phyloP scores from a whole-genome alignment of 2,888 invertebrate species.

The Dastarcus helophoroides region DNA sequence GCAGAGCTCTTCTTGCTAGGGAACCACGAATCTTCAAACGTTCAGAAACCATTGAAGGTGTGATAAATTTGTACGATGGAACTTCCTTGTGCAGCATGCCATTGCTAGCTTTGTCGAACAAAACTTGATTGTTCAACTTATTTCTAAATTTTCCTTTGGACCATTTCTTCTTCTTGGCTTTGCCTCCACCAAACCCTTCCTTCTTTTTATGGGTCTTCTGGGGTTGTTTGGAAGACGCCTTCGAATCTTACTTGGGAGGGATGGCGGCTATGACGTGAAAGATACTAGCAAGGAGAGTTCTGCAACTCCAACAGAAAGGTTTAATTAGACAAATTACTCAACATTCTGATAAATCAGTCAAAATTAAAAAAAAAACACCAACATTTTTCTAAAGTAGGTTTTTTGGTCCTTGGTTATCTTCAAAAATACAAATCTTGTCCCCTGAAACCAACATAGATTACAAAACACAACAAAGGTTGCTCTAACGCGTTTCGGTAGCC shows the following conservation, averaged over 20 bases:
- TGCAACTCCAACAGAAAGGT: too few species aligned
- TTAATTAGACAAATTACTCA: too few species aligned
- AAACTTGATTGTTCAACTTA: constrained; percentile 97
- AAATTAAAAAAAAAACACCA: too few species aligned
- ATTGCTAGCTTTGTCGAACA: constrained; percentile 96
- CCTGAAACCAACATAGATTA: too few species aligned
- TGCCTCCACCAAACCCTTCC: constrained; percentile 88
- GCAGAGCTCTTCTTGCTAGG: constrained; percentile 85
- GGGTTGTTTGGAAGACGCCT: constrained; percentile 82
- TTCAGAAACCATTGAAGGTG: constrained; percentile 97
- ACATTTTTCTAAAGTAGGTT: too few species aligned
- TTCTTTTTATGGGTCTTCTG: constrained; percentile 93
- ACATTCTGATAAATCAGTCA: too few species aligned
- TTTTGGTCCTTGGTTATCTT: too few species aligned
- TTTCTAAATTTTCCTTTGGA: constrained; percentile 99
- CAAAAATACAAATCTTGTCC: too few species aligned
- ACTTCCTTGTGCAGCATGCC: constrained; percentile 95
- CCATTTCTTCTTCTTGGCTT: constrained; percentile 99
- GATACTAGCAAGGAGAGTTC: too few species aligned
- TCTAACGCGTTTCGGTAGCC: too few species aligned
- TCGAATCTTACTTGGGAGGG: constrained; percentile 91
- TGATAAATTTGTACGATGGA: constrained; percentile 94
- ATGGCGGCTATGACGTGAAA: too few species aligned
- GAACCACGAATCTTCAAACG: constrained; percentile 96
- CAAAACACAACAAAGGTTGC: too few species aligned